Evolutionary conservation across 2,797 vertebrate species (phyloP), one percentile per base, ranked within the genome.

Genomic region (Phoxinus dragarum): DNA sequence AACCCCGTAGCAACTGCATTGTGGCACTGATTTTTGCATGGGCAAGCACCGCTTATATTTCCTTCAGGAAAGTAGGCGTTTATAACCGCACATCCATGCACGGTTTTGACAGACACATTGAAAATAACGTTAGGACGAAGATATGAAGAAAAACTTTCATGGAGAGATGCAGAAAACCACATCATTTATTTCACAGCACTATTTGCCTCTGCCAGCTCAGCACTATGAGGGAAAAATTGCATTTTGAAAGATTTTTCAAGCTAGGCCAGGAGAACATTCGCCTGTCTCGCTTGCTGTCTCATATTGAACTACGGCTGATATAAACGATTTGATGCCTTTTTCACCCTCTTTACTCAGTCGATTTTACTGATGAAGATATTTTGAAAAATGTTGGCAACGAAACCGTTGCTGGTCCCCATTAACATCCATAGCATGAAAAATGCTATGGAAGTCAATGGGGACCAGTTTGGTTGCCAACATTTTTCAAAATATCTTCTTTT

Each of bases 171-270:
- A 76, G 59, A 85, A 82, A 73, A 71, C 21, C 44, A 56, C 40
- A 74, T 83, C 1, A 56, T 67, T 85, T 84, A 83, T 87, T 87
- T 80, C 47, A 73, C 71, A 72, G 42, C 49, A 23, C 27, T 85
- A 47, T 81, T 27, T 47, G 42, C 68, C 67, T 86, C 85, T 83
- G 88, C 83, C 67, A 73, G 56, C 79, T 89, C 83, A 89, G 86
- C 86, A 85, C 59, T 47, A 31, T 54, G 59, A 34, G 21, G 31
- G 49, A 36, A 56, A 66, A 73, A 52, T 59, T 56, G 78, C 8
- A 27, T 74, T 87, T 80, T 49, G 54, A 47, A 68, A 68, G 16
- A 79, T 75, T 87, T 85, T 74, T 89, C 56, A 76, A 81, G 75
- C 66, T 68, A 66, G 64, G 69, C 66, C 61, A 66, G 64, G 69